These are phyloP conservation scores for Agriopis aurantiaria DNA, from an alignment of 2,888 invertebrate species.

Conservation along the genomic window DNA sequence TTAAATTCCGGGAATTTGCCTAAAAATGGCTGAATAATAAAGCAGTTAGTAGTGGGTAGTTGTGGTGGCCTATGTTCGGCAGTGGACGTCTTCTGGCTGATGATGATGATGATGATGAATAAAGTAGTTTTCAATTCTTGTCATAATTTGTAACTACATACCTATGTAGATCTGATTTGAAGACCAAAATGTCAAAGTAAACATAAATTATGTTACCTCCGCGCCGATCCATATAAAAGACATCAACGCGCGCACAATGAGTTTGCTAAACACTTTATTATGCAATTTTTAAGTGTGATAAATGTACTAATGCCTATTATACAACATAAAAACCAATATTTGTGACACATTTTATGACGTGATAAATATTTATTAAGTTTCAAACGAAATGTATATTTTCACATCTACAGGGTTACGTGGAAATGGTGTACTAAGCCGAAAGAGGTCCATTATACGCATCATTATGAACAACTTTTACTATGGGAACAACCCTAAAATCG, in stretches of 20 bases:
- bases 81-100: too few relatives aligned
- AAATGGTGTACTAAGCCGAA: too few relatives aligned
- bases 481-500: too few relatives aligned
- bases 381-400: neutral
- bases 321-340: conserved; percentile 8
- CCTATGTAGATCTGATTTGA: neutral
- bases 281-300: conserved; percentile 10
- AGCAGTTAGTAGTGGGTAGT: too few relatives aligned
- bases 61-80: too few relatives aligned
- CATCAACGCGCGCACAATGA: conserved; percentile 63
- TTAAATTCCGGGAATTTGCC: neutral
- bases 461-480: too few relatives aligned
- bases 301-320: conserved; percentile 4
- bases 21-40: too few relatives aligned
- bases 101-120: neutral
- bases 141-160: conserved; percentile 5
- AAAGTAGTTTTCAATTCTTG: neutral
- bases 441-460: neutral
- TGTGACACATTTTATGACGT: conserved; percentile 23
- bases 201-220: neutral
- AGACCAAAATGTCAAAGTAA: neutral
- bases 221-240: conserved; percentile 67
- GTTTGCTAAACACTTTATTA: conserved; percentile 14
- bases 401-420: too few relatives aligned
- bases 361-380: conserved; percentile 20